Base-by-base conservation (phyloP, 1,140 invertebrate species). In the Drosophila repletoides region DNA sequence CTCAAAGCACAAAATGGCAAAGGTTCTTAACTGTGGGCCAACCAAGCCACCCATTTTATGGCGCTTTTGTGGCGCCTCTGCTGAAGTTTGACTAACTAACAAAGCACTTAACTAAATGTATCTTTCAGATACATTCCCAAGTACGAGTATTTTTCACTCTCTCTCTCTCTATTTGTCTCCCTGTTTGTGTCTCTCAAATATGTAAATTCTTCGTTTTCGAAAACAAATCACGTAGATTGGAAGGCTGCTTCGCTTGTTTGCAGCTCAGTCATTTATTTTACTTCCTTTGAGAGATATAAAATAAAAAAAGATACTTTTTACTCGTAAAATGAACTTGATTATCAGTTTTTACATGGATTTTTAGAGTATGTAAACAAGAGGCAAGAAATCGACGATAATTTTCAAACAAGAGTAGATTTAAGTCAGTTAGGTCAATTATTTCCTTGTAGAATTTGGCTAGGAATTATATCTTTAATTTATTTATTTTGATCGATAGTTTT, bases 1-100 rank as follows among this genome's bases (percentile, higher is more conserved):
- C 58, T 84, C 79, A 84, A 84, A 84, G 24, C 66, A 72, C 70
- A 72, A 72, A 72, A 83, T 80, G 79, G 79, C 80, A 70, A 83
- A 65, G 29, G 75, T 73, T 79, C 58, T 64, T 22, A 33, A 14
- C 19, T 36, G 31, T 22, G 19, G 17, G 48, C 0, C 19, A 22
- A 10, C 6, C 34, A 14, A 17, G 9, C 1, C 15, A n/a, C 21
- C 21, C 33, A 53, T 69, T 81, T 84, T 63, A 77, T 84, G 33
- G 75, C n/a, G n/a, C 7, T 56, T 59, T 40, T 40, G 34, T 77
- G 80, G 73, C 73, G 69, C 77, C 77, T 28, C 40, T 21, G 15
- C 40, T 60, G 10, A 61, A 70, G 24, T 69, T 70, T 58, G 56
- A 68, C 69, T 55, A 60, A 74, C 53, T 64, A 56, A 58, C 48